These are phyloP conservation scores for Eupithecia vulgata DNA, from an alignment of 2,888 invertebrate genomes.

Conservation along the genomic window DNA sequence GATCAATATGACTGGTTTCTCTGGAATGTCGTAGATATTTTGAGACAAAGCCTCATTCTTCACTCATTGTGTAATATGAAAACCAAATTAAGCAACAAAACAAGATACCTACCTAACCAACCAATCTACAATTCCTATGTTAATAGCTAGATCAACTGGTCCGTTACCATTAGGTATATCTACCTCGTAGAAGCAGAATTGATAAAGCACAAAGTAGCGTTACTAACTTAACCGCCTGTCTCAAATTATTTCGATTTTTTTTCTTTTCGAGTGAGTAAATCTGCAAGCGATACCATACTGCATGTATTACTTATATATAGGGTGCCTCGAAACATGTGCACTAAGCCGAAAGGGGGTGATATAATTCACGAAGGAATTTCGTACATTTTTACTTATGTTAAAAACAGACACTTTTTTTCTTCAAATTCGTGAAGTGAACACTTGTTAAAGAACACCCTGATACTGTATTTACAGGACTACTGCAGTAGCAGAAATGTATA, in stretches of 20 bases:
- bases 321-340: too few relatives aligned
- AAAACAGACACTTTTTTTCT: too few relatives aligned
- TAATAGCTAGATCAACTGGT: slow-evolving; percentile 9
- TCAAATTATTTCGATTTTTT: background rate
- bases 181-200: slow-evolving; percentile 9
- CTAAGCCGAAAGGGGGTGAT: too few relatives aligned
- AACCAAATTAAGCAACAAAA: slow-evolving; percentile 5
- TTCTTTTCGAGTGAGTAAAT: too few relatives aligned
- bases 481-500: too few relatives aligned
- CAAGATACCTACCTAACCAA: background rate
- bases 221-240: background rate
- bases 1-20: slow-evolving; percentile 1
- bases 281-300: too few relatives aligned
- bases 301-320: too few relatives aligned
- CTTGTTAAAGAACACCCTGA: too few relatives aligned
- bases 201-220: background rate
- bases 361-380: too few relatives aligned
- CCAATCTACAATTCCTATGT: slow-evolving; percentile 2
- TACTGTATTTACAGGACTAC: too few relatives aligned
- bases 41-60: slow-evolving; percentile 1
- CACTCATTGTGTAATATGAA: slow-evolving; percentile 3
- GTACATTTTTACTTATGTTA: too few relatives aligned
- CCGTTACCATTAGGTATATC: slow-evolving; percentile 3
- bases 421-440: too few relatives aligned
- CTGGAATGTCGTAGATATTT: slow-evolving; percentile 9